Evolutionary conservation across 2,888 invertebrate genomes (phyloP).

Genomic region (Mylabris sibirica): DNA sequence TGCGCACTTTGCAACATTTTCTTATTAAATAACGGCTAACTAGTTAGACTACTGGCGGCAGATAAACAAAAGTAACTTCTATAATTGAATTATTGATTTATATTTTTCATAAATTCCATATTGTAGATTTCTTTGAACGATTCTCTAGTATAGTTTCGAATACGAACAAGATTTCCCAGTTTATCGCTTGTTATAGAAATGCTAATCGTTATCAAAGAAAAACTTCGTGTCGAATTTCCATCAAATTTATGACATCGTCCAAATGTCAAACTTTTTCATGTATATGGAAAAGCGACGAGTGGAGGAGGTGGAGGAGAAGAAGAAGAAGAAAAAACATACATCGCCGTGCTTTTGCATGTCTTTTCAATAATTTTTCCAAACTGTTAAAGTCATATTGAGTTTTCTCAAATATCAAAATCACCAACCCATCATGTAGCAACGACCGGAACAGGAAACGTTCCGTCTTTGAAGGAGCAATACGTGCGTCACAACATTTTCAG

Average conservation of each 20-base stretch:
- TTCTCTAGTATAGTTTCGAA: not conserved
- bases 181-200: not conserved
- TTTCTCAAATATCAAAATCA: not conserved
- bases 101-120: not conserved
- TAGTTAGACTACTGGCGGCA: slow-evolving; percentile 56
- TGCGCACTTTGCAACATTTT: slow-evolving; percentile 60
- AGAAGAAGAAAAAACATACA: not conserved
- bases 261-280: slow-evolving; percentile 7
- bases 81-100: slow-evolving; percentile 8
- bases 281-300: not conserved
- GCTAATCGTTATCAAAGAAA: not conserved
- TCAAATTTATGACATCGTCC: slow-evolving; percentile 9
- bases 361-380: slow-evolving; percentile 24
- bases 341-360: slow-evolving; percentile 13
- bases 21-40: slow-evolving; percentile 60
- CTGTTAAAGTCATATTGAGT: slow-evolving; percentile 19
- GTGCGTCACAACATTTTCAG: slow-evolving; percentile 25
- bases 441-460: slow-evolving; percentile 29
- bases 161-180: not conserved
- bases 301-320: no score
- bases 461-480: slow-evolving; percentile 24
- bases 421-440: not conserved
- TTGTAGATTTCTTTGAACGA: not conserved
- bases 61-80: not conserved
- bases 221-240: not conserved